Evolutionary conservation across 1,140 invertebrate species (phyloP).

Genomic region (Aethina tumida): DNA sequence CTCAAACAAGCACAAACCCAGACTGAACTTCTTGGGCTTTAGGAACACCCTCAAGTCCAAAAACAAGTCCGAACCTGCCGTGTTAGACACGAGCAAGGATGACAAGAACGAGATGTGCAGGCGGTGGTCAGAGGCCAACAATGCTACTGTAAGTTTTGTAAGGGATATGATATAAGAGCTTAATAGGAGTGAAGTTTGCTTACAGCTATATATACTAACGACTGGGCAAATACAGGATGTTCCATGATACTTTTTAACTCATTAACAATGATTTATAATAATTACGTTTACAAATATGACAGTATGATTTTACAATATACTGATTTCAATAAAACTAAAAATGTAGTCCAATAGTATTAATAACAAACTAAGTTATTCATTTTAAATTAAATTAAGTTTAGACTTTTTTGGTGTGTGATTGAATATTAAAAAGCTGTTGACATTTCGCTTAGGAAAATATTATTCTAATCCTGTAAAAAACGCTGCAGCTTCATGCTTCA

Average conservation of each 20-base stretch:
- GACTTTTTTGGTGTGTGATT: no score
- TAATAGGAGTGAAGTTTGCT: background rate
- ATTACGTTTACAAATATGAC: no score
- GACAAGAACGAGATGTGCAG: slow-evolving; percentile 27
- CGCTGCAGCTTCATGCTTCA: no score
- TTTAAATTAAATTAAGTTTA: no score
- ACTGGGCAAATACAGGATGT: background rate
- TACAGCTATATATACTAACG: background rate
- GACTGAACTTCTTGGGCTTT: slow-evolving; percentile 28
- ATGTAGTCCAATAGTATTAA: no score
- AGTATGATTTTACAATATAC: no score
- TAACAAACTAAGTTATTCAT: no score
- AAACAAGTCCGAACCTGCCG: slow-evolving; percentile 30
- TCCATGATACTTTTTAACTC: background rate
- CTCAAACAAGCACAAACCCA: slow-evolving; percentile 19
- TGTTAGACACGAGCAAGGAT: slow-evolving; percentile 20
- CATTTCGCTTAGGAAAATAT: no score
- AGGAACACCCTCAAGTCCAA: slow-evolving; percentile 29
- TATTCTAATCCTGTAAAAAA: no score
- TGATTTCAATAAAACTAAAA: no score
- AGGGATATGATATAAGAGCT: background rate
- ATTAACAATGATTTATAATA: background rate
- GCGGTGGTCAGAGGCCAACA: slow-evolving; percentile 32
- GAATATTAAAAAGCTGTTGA: no score
- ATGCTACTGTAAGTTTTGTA: slow-evolving; percentile 26